Conservation (phyloP, 1,140 invertebrate genomes). For the Megathymus violae region DNA sequence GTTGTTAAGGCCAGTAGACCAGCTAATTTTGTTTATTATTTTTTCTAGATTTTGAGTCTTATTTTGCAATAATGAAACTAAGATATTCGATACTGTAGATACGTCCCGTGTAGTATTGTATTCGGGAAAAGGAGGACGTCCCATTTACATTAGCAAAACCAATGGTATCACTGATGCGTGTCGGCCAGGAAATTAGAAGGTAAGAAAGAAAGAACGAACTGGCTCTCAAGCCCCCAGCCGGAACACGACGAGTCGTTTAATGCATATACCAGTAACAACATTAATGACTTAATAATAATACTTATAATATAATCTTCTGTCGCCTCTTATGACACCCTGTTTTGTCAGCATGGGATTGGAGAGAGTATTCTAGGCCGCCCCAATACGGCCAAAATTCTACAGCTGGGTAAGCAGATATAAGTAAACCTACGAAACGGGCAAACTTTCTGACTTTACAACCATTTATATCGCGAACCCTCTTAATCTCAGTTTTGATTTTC, state of each 20-base stretch:
- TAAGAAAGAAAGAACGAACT: too few relatives aligned
- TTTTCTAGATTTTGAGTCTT: conserved; percentile 29
- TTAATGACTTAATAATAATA: too few relatives aligned
- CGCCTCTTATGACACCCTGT: too few relatives aligned
- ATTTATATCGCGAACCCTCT: background rate
- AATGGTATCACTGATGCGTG: too few relatives aligned
- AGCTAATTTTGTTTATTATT: conserved; percentile 39
- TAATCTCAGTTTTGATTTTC: background rate
- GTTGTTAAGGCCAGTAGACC: too few relatives aligned
- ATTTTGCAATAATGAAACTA: conserved; percentile 37
- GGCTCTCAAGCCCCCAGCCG: too few relatives aligned
- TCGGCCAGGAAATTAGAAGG: too few relatives aligned
- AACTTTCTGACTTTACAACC: conserved; percentile 18
- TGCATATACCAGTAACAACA: too few relatives aligned
- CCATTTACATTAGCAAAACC: too few relatives aligned
- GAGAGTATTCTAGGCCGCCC: conserved; percentile 14
- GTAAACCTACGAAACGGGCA: conserved; percentile 1
- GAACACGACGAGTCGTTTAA: too few relatives aligned
- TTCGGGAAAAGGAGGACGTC: conserved; percentile 33
- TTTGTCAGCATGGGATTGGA: background rate
- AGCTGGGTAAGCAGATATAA: conserved; percentile 1
- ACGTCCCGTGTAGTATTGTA: conserved; percentile 44
- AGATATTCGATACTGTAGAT: conserved; percentile 33
- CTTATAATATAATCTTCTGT: too few relatives aligned
- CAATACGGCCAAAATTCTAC: too few relatives aligned